Evolutionary conservation across 2,797 vertebrate species (phyloP), one percentile per base, ranked within the genome.

Genomic region (Rhynchonycteris naso): DNA sequence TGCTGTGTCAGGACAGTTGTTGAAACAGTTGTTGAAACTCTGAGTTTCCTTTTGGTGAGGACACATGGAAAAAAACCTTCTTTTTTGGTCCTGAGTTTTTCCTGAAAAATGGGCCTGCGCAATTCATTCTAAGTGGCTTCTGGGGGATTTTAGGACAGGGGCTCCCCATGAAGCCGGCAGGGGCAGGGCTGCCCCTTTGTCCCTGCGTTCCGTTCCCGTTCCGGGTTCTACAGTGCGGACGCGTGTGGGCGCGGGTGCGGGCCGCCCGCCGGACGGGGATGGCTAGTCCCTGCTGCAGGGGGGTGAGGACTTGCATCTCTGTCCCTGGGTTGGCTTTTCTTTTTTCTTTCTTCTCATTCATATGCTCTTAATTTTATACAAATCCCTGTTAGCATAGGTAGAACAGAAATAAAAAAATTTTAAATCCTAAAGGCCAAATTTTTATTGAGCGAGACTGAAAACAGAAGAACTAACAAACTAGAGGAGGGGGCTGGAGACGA

Each of bases 231-330:
- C n/a, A n/a, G n/a, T n/a, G n/a, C n/a, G n/a, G n/a, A n/a, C n/a
- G n/a, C n/a, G n/a, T n/a, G n/a, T n/a, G n/a, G n/a, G n/a, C n/a
- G n/a, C n/a, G n/a, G n/a, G n/a, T n/a, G n/a, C n/a, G n/a, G n/a
- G n/a, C n/a, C n/a, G n/a, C n/a, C n/a, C n/a, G n/a, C n/a, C n/a
- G n/a, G n/a, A n/a, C n/a, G n/a, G n/a, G n/a, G n/a, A n/a, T n/a
- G 11, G 74, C n/a, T 1, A 0, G 19, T 33, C 9, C 43, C 56
- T 38, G 15, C 61, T 30, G 15, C 21, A n/a, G 1, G 0, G 4
- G 11, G 68, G 30, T 43, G 14, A 3, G 4, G 38, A n/a, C 15
- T 52, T 74, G 4, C 28, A 8, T 74, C 65, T 50, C 10, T 7
- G 38, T 26, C 38, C 26, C 33, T 26, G 28, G 18, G 9, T 38